Evolutionary conservation across 2,113 vertebrate species (phyloP).

Genomic region (Onychostoma macrolepis): DNA sequence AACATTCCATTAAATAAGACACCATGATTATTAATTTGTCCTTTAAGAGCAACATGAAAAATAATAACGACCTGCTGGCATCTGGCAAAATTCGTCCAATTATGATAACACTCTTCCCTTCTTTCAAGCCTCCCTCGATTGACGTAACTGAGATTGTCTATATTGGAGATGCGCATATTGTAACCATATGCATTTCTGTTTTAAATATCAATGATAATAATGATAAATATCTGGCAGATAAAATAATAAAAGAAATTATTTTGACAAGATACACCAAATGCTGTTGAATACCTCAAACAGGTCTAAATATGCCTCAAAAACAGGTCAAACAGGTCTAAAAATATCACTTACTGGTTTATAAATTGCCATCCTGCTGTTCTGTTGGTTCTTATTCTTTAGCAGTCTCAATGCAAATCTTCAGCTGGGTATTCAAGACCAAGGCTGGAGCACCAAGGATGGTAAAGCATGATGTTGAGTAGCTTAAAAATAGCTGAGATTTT

Average conservation of each 20-base stretch:
- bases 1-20: too few species aligned
- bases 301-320: too few species aligned
- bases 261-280: neutral
- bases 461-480: neutral
- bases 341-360: neutral
- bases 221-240: neutral
- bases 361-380: neutral
- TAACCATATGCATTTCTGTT: neutral
- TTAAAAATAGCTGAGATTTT: neutral
- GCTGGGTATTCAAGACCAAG: neutral
- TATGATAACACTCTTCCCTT: slow-evolving; percentile 62
- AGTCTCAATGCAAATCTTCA: neutral
- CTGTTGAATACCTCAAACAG: neutral
- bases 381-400: neutral
- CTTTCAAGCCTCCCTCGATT: slow-evolving; percentile 64
- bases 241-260: neutral
- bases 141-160: slow-evolving; percentile 59
- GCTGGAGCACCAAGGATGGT: neutral
- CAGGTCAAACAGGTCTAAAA: too few species aligned
- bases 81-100: slow-evolving; percentile 51
- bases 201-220: neutral
- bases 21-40: too few species aligned
- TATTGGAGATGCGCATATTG: neutral
- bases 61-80: slow-evolving; percentile 55
- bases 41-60: neutral